Base-by-base conservation (phyloP, 2,113 vertebrate species). In the Lagopus leucura region DNA sequence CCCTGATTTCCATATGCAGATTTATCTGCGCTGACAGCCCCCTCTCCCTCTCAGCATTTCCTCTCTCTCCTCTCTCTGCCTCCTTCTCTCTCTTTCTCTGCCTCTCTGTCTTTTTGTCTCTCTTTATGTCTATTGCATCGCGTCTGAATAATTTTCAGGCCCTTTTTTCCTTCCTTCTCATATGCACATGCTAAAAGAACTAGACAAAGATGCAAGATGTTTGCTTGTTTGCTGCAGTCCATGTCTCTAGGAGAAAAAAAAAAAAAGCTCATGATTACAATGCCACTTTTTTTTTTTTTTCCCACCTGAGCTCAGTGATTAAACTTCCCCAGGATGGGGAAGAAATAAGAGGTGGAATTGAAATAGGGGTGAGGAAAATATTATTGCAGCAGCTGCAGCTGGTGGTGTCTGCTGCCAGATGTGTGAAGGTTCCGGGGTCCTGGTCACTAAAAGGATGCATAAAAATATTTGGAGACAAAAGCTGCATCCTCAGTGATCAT, bases 1-100 rank as follows among this genome's bases (percentile, higher is more conserved):
- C 98, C 98, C 98, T 98, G 95, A 99, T 99, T 99, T 99, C 99
- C 99, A 99, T 99, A 99, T 99, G 99, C 98, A 99, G 99, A 99
- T 99, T 98, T 98, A 97, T 98, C 98, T 98, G 97, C 98, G 97
- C 98, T 98, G 98, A 98, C 98, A 98, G 97, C 98, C 97, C 92
- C 97, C 96, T 97, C 97, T 97, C 94, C 69, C 78, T 96, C 95
- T 81, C 61, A 91, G 93, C 88, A 90, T 93, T 96, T 96, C 93
- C 86, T 96, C 89, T 88, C 67, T 47, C 69, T 83, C 84, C 65
- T 93, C 96, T 97, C 91, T 97, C 95, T 97, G 90, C 96, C 94
- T 95, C 94, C 88, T 89, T 97, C 97, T 97, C 97, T 97, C 97
- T 97, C 97, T 98, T 89, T 86, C 78, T 76, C 67, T 57, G 79